Base-by-base conservation (phyloP, 2,113 vertebrate species). In the Petaurus breviceps region DNA sequence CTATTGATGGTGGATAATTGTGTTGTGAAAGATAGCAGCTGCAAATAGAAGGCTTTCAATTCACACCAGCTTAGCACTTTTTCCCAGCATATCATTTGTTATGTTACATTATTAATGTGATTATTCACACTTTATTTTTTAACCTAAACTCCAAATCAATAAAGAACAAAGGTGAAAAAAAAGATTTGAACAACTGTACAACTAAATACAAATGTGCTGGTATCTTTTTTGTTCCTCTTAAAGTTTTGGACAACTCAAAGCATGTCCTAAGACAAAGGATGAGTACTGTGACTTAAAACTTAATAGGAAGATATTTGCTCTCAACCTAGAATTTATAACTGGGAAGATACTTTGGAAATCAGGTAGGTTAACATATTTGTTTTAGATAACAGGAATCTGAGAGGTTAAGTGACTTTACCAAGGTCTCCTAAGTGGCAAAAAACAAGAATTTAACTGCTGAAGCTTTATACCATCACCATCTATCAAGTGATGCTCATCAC, bases 1-100 rank as follows among this genome's bases (percentile, higher is more conserved):
- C 93, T 94, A 96, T 91, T 96, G 95, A 98, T 96, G 93, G 25
- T 68, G 77, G 68, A 94, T 96, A 97, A 97, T 97, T 97, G 89
- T 89, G 52, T 51, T n/a, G 25, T 90, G 57, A 91, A 96, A 97
- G 28, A 92, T 0, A 94, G 9, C 28, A 57, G 51, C 54, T 94
- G 89, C 77, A 95, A 55, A 95, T 47, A 91, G 91, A 0, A 91
- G 7, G 4, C 57, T 43, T 77, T 51, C 37, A 28, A 28, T 89
- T 96, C 93, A 95, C 57, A 91, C 57, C 14, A 94, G 50, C 10
- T 96, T 96, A 92, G 11, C 54, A 49, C 46, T 52, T 9, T 68
- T 93, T 95, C 49, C 9, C 90, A 93, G 51, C 77, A 95, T 89
- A 95, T 3, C 24, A 47, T 3, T 68, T 92, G n/a, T 43, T 95